Percentiles rank a stretch among this genome's conserved stretches.
Evolutionary conservation across 2,888 invertebrate species (phyloP).

Genomic region (Parnassius smintheus): DNA sequence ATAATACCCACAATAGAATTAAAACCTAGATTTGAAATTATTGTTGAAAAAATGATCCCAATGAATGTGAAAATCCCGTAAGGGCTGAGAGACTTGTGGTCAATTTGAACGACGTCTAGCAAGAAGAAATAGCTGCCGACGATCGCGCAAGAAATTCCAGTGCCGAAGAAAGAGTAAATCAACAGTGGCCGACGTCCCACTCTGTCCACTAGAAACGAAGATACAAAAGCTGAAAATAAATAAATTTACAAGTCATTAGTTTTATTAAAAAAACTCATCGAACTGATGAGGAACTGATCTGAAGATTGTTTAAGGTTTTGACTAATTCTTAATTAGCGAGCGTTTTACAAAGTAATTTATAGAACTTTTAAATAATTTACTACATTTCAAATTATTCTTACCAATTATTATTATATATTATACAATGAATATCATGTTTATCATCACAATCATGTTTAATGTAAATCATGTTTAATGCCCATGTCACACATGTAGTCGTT

Average conservation of each 20-base stretch:
- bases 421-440: too few relatives aligned
- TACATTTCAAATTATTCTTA: too few relatives aligned
- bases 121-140: slow-evolving; percentile 62
- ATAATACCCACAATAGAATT: slow-evolving; percentile 72
- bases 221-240: slow-evolving; percentile 54
- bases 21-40: slow-evolving; percentile 61
- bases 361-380: too few relatives aligned
- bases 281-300: too few relatives aligned
- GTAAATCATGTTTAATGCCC: too few relatives aligned
- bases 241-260: neutral
- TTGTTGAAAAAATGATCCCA: slow-evolving; percentile 55
- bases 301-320: too few relatives aligned
- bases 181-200: slow-evolving; percentile 73
- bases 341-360: too few relatives aligned
- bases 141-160: slow-evolving; percentile 40
- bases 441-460: too few relatives aligned
- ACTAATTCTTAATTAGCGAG: too few relatives aligned
- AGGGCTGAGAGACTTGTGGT: slow-evolving; percentile 40
- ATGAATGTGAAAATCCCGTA: slow-evolving; percentile 60
- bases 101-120: slow-evolving; percentile 46
- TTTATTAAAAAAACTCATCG: neutral
- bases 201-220: slow-evolving; percentile 55
- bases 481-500: too few relatives aligned
- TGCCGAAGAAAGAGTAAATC: slow-evolving; percentile 59
- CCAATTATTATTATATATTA: too few relatives aligned